These are phyloP conservation scores for Harmothoe impar DNA, from an alignment of 2,888 invertebrate species.

Conservation along the genomic window DNA sequence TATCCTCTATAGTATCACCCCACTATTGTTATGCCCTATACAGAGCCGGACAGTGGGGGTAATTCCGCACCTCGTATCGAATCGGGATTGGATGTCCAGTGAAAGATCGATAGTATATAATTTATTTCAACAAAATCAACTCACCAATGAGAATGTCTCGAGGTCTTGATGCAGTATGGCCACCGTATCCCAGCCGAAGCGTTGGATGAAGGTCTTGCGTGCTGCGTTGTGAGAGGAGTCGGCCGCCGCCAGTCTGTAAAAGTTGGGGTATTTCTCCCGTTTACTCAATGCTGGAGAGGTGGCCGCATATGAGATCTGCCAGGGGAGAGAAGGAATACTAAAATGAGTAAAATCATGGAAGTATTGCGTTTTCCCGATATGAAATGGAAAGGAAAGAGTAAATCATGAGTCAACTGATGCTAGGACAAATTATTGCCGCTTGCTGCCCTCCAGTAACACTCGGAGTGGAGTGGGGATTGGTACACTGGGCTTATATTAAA, in stretches of 20 bases:
- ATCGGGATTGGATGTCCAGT: no score
- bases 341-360: not conserved
- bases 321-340: not conserved
- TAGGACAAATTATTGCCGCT: not conserved
- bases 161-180: constrained; percentile 94
- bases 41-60: no score
- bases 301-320: constrained; percentile 93
- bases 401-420: not conserved
- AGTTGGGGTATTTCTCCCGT: constrained; percentile 93
- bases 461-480: no score
- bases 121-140: constrained; percentile 36
- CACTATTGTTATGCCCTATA: no score
- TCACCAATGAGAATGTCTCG: constrained; percentile 90
- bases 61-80: no score
- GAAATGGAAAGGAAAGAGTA: not conserved
- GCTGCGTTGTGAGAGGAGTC: constrained; percentile 95
- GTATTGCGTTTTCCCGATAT: not conserved
- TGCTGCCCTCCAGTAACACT: not conserved
- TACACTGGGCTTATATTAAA: no score
- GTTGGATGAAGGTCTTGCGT: constrained; percentile 91
- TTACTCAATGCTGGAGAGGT: constrained; percentile 95
- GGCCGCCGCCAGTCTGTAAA: constrained; percentile 94
- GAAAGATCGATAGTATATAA: no score
- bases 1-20: no score
- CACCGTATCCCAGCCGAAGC: constrained; percentile 93